A percentile compares a stretch with the other conserved stretches of the same genome.
Evolutionary conservation across 2,797 vertebrate genomes (phyloP).

Genomic region (Neoniphon sammara): DNA sequence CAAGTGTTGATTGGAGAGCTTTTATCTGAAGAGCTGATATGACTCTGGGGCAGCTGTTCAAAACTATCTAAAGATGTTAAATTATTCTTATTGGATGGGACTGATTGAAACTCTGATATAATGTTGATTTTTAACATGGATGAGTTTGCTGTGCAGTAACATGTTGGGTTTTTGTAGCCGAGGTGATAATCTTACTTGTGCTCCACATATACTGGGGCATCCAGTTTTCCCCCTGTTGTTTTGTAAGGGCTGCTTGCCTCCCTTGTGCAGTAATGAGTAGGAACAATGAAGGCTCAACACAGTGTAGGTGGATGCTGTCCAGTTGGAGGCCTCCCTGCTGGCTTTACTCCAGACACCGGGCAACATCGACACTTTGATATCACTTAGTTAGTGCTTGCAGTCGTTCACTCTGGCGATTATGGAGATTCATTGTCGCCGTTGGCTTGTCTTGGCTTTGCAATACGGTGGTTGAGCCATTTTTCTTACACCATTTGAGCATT

Average conservation of each 20-base stretch:
- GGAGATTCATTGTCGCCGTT: constrained; percentile 9
- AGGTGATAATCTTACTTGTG: constrained; percentile 8
- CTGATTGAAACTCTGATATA: no score
- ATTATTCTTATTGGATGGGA: neutral
- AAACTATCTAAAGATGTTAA: neutral
- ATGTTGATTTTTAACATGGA: neutral
- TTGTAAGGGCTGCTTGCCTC: constrained; percentile 16
- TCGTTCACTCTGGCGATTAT: constrained; percentile 13
- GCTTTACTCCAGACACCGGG: constrained; percentile 24
- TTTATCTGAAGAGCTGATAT: constrained; percentile 4
- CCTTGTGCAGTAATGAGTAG: constrained; percentile 14
- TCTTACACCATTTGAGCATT: neutral
- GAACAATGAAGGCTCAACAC: constrained; percentile 35
- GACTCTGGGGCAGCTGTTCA: neutral
- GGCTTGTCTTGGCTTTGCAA: neutral
- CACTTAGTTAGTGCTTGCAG: constrained; percentile 26
- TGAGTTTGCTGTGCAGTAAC: neutral
- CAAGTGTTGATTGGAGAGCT: constrained; percentile 3
- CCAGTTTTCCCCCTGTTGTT: neutral
- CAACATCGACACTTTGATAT: constrained; percentile 20
- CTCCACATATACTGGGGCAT: neutral
- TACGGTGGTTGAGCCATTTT: neutral
- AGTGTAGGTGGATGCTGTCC: constrained; percentile 37
- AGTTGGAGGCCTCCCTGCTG: constrained; percentile 44
- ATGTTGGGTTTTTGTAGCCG: no score